phyloP scores from a whole-genome alignment of 2,888 invertebrate species.

The Leptinotarsa haldemani region DNA sequence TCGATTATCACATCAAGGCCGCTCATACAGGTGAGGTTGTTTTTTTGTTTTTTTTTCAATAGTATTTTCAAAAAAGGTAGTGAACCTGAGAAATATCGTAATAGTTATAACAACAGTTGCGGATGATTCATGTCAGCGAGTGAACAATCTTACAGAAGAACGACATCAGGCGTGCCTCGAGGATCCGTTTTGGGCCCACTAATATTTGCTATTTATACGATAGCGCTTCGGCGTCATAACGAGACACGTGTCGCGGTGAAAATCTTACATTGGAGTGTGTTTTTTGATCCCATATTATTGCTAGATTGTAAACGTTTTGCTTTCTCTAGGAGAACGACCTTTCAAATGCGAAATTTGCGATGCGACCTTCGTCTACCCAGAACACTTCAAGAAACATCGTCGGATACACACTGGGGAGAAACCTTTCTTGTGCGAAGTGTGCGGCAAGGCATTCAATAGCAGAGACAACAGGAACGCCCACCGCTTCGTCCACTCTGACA shows the following conservation, averaged over 20 bases:
- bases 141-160: too few relatives aligned
- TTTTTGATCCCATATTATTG: not conserved
- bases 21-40: constrained; percentile 72
- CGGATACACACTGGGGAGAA: constrained; percentile 84
- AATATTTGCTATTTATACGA: too few relatives aligned
- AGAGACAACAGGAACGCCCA: constrained; percentile 88
- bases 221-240: too few relatives aligned
- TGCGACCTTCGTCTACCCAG: constrained; percentile 86
- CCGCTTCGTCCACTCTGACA: constrained; percentile 85
- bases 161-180: too few relatives aligned
- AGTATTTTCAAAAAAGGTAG: too few relatives aligned
- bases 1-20: constrained; percentile 86
- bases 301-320: not conserved
- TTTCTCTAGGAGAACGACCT: constrained; percentile 73
- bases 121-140: too few relatives aligned
- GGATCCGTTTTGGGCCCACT: too few relatives aligned
- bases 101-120: too few relatives aligned
- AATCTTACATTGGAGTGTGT: not conserved
- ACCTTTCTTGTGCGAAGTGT: constrained; percentile 77
- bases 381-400: constrained; percentile 84
- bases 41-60: too few relatives aligned
- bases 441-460: constrained; percentile 86
- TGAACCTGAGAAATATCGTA: too few relatives aligned
- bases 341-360: constrained; percentile 78
- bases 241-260: too few relatives aligned